Evolutionary conservation across 2,113 vertebrate species (phyloP).

Genomic region (Cephalophus harveyi): DNA sequence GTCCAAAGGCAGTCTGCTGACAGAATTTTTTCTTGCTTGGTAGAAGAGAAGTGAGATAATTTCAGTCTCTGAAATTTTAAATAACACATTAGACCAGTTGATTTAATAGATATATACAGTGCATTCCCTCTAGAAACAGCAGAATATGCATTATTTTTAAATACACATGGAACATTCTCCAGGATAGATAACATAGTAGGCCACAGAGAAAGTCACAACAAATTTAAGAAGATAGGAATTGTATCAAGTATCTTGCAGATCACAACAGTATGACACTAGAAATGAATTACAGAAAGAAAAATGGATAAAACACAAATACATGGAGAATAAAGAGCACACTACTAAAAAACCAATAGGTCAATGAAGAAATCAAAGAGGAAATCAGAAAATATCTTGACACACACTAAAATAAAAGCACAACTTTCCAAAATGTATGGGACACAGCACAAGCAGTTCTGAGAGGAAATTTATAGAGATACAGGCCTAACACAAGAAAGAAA

Average conservation of each 20-base stretch:
- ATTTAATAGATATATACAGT: not conserved
- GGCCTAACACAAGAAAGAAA: not conserved
- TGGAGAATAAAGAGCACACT: not conserved
- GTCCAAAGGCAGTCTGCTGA: not conserved
- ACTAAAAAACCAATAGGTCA: not conserved
- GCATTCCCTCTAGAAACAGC: not conserved
- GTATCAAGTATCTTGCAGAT: not conserved
- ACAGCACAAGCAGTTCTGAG: not conserved
- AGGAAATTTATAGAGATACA: not conserved
- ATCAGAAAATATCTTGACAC: not conserved
- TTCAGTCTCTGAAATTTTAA: not conserved
- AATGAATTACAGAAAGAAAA: not conserved
- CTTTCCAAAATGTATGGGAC: not conserved
- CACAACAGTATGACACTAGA: not conserved
- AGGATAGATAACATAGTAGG: not conserved
- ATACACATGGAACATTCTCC: not conserved
- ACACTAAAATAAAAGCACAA: not conserved
- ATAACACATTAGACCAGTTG: not conserved
- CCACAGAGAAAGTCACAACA: not conserved
- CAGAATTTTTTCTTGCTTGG: not conserved
- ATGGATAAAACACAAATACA: not conserved
- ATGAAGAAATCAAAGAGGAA: not conserved
- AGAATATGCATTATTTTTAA: not conserved
- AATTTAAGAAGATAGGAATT: not conserved
- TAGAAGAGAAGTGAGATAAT: too few species aligned